Conservation (phyloP, 2,888 invertebrate species). For the Nemurella pictetii region DNA sequence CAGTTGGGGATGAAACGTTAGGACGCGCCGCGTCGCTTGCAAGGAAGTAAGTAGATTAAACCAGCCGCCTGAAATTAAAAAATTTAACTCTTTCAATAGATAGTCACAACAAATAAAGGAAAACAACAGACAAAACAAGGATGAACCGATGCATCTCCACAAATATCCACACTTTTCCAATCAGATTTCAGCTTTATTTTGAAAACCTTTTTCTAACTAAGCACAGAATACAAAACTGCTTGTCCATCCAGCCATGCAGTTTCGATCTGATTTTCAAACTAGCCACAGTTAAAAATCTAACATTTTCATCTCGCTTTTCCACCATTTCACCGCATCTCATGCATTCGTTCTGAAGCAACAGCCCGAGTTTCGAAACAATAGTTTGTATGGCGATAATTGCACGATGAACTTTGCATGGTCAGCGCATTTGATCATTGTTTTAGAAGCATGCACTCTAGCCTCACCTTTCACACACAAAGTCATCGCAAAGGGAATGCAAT, state of each 20-base stretch:
- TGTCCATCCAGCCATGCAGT: background rate
- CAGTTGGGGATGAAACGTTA: slow-evolving; percentile 49
- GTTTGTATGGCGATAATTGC: background rate
- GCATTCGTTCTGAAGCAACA: background rate
- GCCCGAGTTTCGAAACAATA: background rate
- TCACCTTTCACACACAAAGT: background rate
- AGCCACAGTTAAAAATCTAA: background rate
- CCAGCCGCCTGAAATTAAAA: background rate
- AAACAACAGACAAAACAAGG: background rate
- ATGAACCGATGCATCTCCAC: background rate
- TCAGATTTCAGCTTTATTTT: background rate
- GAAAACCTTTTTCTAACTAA: background rate
- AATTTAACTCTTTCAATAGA: background rate
- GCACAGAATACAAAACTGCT: background rate
- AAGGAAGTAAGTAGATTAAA: background rate
- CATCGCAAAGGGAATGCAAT: background rate
- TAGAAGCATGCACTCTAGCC: background rate
- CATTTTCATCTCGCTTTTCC: background rate
- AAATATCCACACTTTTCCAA: background rate
- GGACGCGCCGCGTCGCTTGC: background rate
- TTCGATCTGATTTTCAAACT: too few species aligned
- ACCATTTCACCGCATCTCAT: background rate
- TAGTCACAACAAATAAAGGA: background rate
- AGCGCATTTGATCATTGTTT: background rate
- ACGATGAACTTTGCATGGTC: background rate